Base-by-base conservation (phyloP, 2,888 invertebrate genomes). In the Hyles lineata region DNA sequence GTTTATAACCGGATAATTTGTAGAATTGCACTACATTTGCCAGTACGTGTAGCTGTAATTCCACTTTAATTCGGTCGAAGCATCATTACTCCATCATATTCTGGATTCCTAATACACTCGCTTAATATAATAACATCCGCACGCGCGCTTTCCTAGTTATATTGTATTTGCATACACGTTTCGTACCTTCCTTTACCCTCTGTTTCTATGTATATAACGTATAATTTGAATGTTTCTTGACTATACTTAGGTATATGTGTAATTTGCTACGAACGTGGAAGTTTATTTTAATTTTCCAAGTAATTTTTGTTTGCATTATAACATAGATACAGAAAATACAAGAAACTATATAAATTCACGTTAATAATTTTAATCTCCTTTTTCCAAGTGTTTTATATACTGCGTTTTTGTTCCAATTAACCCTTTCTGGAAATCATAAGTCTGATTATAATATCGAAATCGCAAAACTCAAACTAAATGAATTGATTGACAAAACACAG, bases 101-200 rank as follows among this genome's bases (percentile, higher is more conserved):
- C 67, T 23, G 63, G 43, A 43, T 43, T 43, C 23, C 63, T 67
- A 67, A 67, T 67, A 67, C 43, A 67, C 67, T 67, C 67, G 50
- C 67, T 50, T 67, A 50, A 67, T 67, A 67, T 67, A 67, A 67
- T 67, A 67, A 50, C 67, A 67, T 67, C 63, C 67, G 67, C 67
- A 67, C 67, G 67, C 50, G 43, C 67, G 67, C 67, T 5, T 67
- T 67, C 67, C 43, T 23, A 67, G 67, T 67, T 1, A 67, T 67
- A 67, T 67, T 67, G 50, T 67, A 67, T 67, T 67, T 67, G 67
- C 67, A 67, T 67, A 67, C 67, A 67, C 67, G 50, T 23, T 67
- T 67, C 50, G 50, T 67, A 50, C 43, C 23, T 50, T 67, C 67
- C 67, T 67, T 67, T 67, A 50, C 67, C 15, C 67, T 67, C 67